Percentiles rank a stretch among this genome's conserved stretches.
Evolutionary conservation across 2,113 vertebrate genomes (phyloP).

Genomic region (Psephotus haematonotus): DNA sequence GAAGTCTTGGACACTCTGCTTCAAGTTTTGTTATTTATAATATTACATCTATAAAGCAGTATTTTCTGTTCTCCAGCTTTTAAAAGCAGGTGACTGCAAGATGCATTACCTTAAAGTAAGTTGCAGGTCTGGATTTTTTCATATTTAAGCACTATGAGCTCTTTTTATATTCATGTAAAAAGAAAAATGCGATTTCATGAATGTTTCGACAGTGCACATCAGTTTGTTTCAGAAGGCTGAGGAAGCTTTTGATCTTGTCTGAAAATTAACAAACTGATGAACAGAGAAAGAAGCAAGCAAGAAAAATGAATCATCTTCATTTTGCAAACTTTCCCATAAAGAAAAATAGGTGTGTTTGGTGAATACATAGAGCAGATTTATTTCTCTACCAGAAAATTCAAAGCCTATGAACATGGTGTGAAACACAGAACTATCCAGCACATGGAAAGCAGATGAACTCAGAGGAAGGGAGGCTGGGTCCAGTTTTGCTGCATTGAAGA

Average conservation of each 20-base stretch:
- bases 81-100: not conserved
- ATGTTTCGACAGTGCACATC: not conserved
- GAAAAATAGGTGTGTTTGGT: not conserved
- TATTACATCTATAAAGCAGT: not conserved
- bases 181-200: not conserved
- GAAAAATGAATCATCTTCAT: not conserved
- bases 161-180: not conserved
- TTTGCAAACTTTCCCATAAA: not conserved
- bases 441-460: not conserved
- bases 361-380: not conserved
- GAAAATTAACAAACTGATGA: constrained; percentile 19
- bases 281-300: not conserved
- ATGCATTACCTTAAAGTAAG: not conserved
- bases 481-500: not conserved
- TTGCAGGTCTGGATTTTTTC: not conserved
- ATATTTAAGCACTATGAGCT: not conserved
- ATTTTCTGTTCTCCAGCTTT: not conserved
- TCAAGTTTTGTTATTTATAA: not conserved
- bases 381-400: not conserved
- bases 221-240: not conserved
- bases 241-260: constrained; percentile 33
- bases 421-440: not conserved
- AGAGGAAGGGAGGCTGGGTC: not conserved
- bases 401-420: not conserved
- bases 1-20: not conserved